Conservation (phyloP, 2,888 invertebrate genomes). For the Diarsia brunnea region DNA sequence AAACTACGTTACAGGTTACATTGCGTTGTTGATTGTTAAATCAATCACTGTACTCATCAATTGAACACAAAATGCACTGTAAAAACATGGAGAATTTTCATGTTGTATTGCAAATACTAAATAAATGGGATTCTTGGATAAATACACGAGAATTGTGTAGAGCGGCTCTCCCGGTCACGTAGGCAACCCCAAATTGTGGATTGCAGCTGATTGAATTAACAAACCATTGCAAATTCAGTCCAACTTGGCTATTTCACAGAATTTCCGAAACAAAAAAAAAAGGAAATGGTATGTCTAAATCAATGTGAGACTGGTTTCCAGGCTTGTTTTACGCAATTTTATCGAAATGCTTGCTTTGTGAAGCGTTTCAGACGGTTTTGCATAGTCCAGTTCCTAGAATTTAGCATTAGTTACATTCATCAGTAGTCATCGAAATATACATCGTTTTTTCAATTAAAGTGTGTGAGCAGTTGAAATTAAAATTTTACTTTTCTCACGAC, state of each 20-base stretch:
- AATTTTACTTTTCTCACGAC: no score
- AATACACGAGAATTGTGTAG: constrained; percentile 11
- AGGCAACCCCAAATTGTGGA: constrained; percentile 27
- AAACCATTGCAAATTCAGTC: constrained; percentile 28
- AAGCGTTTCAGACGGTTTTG: constrained; percentile 1
- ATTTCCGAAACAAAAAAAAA: constrained; percentile 16
- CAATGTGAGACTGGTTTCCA: constrained; percentile 21
- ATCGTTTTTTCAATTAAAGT: no score
- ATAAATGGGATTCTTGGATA: constrained; percentile 24
- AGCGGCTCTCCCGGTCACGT: constrained; percentile 44
- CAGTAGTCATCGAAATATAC: no score
- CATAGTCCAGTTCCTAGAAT: not conserved
- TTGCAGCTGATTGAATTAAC: constrained; percentile 32
- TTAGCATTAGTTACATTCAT: not conserved
- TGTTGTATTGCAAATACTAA: constrained; percentile 25
- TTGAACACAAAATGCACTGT: constrained; percentile 28
- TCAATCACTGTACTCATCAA: constrained; percentile 52
- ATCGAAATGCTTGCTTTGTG: constrained; percentile 12
- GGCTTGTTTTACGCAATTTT: constrained; percentile 1
- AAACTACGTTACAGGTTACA: constrained; percentile 14
- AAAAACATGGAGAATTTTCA: constrained; percentile 20
- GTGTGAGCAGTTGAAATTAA: no score
- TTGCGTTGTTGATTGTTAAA: constrained; percentile 45
- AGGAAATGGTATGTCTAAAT: constrained; percentile 38
- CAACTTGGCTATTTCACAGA: constrained; percentile 24